phyloP scores from a whole-genome alignment of 2,113 vertebrate genomes.

The Passerina amoena region DNA sequence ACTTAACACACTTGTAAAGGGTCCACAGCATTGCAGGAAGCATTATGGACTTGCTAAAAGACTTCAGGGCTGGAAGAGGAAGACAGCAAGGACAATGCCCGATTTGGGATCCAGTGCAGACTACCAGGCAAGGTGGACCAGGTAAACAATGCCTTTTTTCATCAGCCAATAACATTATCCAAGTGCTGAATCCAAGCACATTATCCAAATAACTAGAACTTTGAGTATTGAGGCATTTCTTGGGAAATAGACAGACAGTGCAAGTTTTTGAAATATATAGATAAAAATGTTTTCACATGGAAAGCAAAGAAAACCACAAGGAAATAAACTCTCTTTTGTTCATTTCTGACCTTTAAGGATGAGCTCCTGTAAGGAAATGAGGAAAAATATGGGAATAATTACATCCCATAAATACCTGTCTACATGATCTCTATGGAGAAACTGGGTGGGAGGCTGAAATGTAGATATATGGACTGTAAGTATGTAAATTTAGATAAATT shows the following conservation, averaged over 20 bases:
- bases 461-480: not conserved
- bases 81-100: not conserved
- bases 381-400: not conserved
- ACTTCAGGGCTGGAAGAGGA: not conserved
- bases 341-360: not conserved
- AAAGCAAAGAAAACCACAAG: not conserved
- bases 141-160: not conserved
- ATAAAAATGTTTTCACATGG: not conserved
- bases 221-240: not conserved
- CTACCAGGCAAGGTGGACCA: not conserved
- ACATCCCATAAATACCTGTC: not conserved
- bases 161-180: not conserved
- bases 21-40: not conserved
- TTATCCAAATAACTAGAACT: not conserved
- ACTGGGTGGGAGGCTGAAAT: not conserved
- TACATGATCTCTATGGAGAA: not conserved
- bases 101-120: not conserved
- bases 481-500: not conserved
- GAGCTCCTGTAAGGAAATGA: not conserved
- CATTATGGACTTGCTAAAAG: not conserved
- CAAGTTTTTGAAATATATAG: not conserved
- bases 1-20: not conserved
- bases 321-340: not conserved
- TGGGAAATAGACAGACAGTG: not conserved
- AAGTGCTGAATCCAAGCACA: not conserved